phyloP scores from a whole-genome alignment of 2,888 invertebrate species.

The Syritta pipiens region DNA sequence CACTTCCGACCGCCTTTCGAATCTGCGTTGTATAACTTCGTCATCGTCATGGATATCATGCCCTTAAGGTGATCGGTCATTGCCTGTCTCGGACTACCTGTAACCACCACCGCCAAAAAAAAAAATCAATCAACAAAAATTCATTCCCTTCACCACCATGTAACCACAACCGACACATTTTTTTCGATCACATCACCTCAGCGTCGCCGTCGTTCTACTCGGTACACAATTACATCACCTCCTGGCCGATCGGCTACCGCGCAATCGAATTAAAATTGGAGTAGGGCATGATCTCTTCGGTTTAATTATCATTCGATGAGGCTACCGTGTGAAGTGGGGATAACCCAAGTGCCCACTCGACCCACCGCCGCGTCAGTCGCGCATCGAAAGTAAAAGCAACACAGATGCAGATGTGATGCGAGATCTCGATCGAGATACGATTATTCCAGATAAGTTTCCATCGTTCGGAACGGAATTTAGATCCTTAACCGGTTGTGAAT shows the following conservation, averaged over 20 bases:
- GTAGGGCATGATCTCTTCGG: constrained; percentile 43
- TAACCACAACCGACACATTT: background rate
- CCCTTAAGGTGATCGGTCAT: background rate
- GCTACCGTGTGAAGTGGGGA: constrained; percentile 11
- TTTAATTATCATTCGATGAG: constrained; percentile 4
- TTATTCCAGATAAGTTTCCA: constrained; percentile 31
- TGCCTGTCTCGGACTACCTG: background rate
- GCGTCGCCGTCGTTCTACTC: constrained; percentile 10
- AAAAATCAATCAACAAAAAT: background rate
- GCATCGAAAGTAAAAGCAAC: too few relatives aligned
- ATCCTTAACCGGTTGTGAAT: constrained; percentile 53
- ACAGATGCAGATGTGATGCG: background rate
- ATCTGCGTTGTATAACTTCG: background rate
- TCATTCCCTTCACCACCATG: background rate
- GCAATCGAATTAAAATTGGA: constrained; percentile 35
- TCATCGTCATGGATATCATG: background rate
- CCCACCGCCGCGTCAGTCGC: too few relatives aligned
- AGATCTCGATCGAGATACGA: background rate
- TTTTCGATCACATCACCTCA: constrained; percentile 1
- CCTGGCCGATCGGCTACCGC: background rate
- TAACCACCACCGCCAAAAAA: background rate
- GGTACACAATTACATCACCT: constrained; percentile 43
- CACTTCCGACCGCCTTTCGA: constrained; percentile 1
- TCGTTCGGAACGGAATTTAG: constrained; percentile 3
- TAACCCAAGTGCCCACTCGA: constrained; percentile 1